phyloP scores from a whole-genome alignment of 2,888 invertebrate species.

The Drosophila monieri region DNA sequence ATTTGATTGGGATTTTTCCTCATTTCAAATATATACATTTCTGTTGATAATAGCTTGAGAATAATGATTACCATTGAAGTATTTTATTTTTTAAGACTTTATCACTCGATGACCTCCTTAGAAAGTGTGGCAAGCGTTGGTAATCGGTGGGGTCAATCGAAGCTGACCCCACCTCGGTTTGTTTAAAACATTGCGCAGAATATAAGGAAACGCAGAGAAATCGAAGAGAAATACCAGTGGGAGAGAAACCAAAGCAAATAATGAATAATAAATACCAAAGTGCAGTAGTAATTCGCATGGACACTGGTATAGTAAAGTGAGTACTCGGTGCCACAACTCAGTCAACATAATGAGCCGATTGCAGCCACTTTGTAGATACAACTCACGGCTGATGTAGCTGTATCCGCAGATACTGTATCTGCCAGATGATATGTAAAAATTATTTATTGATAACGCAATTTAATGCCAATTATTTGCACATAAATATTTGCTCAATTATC shows the following conservation, averaged over 20 bases:
- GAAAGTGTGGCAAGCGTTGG: conserved; percentile 10
- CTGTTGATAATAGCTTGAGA: no score
- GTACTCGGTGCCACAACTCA: conserved; percentile 49
- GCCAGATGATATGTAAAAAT: conserved; percentile 76
- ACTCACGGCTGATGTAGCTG: conserved; percentile 22
- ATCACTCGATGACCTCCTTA: conserved; percentile 4
- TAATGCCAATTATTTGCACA: conserved; percentile 81
- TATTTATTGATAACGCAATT: conserved; percentile 82
- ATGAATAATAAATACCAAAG: conserved; percentile 36
- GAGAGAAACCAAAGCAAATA: conserved; percentile 9
- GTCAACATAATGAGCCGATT: conserved; percentile 71
- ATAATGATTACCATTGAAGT: no score
- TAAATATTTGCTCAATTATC: conserved; percentile 77
- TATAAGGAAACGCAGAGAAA: conserved; percentile 14
- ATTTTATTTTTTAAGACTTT: no score
- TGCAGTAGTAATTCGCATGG: conserved; percentile 39
- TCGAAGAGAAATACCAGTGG: conserved; percentile 1
- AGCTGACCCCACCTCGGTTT: conserved; percentile 33
- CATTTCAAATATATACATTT: no score
- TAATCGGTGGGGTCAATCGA: conserved; percentile 9
- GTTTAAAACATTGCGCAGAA: conserved; percentile 35
- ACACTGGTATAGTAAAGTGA: conserved; percentile 6
- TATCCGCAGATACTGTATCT: conserved; percentile 9
- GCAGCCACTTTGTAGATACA: conserved; percentile 31
- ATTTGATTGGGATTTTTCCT: conserved; percentile 11